A percentile compares a stretch with the other conserved stretches of the same genome.
Conservation (phyloP, 2,888 invertebrate species). For the Lycocerus yunnanus region DNA sequence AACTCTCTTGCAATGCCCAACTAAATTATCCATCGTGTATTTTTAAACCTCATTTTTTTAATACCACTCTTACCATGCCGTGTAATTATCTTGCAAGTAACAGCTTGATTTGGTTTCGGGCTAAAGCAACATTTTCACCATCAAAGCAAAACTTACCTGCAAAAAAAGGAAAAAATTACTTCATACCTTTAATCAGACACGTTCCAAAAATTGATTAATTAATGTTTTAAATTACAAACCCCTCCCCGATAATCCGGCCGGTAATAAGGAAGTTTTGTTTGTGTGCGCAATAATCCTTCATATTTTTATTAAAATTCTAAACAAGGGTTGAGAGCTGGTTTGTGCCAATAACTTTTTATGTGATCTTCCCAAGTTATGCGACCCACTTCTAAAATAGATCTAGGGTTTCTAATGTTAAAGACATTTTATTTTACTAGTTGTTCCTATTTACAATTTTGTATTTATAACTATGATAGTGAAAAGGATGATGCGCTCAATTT, state of each 20-base stretch:
- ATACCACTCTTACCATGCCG: not conserved
- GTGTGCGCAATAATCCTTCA: not conserved
- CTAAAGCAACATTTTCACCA: not conserved
- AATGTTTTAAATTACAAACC: not conserved
- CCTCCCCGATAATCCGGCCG: not conserved
- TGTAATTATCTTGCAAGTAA: not conserved
- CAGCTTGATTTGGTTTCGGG: not conserved
- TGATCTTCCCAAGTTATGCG: slow-evolving; percentile 8
- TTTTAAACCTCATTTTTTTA: not conserved
- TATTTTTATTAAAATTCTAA: not conserved
- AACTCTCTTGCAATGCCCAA: slow-evolving; percentile 21
- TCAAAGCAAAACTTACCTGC: not conserved
- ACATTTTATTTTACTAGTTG: not conserved
- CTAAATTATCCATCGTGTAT: slow-evolving; percentile 22
- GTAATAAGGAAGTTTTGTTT: too few relatives aligned
- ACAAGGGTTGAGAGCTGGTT: not conserved
- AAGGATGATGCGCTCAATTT: not conserved
- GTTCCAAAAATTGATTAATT: not conserved
- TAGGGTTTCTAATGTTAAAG: not conserved
- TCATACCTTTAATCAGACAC: not conserved
- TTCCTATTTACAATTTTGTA: not conserved
- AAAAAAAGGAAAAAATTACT: not conserved
- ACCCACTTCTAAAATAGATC: slow-evolving; percentile 11
- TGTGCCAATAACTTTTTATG: slow-evolving; percentile 4
- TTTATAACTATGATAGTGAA: not conserved